Conservation (phyloP, 2,113 vertebrate genomes). For the Todiramphus chloris region DNA sequence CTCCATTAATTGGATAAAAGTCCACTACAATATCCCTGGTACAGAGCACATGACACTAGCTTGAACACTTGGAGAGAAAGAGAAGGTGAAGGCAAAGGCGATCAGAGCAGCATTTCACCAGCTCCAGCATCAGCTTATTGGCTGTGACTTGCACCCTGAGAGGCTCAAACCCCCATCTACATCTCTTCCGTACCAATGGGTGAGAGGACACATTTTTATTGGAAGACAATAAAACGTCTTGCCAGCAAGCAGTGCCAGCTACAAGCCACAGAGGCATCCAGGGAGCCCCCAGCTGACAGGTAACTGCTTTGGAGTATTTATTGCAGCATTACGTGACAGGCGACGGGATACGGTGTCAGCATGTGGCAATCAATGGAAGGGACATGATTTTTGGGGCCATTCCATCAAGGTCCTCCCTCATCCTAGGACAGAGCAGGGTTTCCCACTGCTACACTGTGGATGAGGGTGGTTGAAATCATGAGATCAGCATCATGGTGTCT, state of each 20-base stretch:
- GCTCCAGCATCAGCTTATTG: accelerated
- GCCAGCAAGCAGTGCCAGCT: neutral
- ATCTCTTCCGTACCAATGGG: neutral
- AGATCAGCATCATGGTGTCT: neutral
- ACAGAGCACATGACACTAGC: neutral
- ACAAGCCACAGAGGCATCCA: neutral
- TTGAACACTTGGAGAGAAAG: neutral
- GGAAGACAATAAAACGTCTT: neutral
- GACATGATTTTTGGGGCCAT: neutral
- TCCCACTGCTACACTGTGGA: neutral
- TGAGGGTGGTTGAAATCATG: neutral
- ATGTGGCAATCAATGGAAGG: accelerated
- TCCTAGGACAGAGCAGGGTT: neutral
- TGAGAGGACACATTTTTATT: neutral
- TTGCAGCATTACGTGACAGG: neutral
- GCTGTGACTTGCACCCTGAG: neutral
- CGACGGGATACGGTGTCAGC: neutral
- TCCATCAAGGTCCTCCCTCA: neutral
- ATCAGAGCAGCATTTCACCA: neutral
- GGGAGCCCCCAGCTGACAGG: neutral
- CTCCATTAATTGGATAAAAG: neutral
- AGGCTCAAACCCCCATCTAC: neutral
- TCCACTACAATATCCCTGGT: neutral
- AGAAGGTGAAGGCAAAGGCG: neutral
- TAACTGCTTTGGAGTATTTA: neutral